Conservation (phyloP, 2,797 vertebrate genomes). For the Sebastes cheni region DNA sequence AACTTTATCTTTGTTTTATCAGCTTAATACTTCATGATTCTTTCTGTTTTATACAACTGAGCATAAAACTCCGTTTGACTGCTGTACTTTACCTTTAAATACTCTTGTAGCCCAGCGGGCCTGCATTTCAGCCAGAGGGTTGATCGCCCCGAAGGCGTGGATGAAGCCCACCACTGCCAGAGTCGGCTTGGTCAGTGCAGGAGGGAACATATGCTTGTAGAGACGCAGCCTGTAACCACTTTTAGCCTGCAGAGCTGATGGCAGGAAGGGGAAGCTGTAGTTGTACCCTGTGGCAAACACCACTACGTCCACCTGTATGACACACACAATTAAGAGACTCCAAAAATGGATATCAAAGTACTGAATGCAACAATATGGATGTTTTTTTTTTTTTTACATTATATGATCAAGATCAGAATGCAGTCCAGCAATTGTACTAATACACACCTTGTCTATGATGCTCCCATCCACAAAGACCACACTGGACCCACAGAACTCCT, state of each 20-base stretch:
- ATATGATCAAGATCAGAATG: background rate
- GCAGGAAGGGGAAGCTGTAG: constrained; percentile 86
- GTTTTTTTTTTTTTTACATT: background rate
- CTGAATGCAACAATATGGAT: background rate
- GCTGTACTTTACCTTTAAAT: constrained; percentile 80
- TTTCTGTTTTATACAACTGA: background rate
- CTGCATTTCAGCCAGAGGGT: constrained; percentile 82
- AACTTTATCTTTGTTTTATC: background rate
- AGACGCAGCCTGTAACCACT: constrained; percentile 78
- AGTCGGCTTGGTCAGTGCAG: constrained; percentile 76
- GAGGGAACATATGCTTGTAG: constrained; percentile 85
- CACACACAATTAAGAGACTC: background rate
- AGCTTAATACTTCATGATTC: background rate
- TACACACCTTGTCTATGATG: constrained; percentile 71
- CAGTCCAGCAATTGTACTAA: background rate
- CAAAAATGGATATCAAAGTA: background rate
- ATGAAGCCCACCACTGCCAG: constrained; percentile 85
- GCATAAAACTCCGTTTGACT: background rate
- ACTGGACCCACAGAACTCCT: constrained; percentile 78
- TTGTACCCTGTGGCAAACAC: constrained; percentile 87
- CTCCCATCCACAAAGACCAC: constrained; percentile 80
- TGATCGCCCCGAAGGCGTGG: constrained; percentile 70
- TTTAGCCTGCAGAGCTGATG: constrained; percentile 69
- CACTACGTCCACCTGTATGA: constrained; percentile 72
- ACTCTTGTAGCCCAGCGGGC: constrained; percentile 82